phyloP scores from a whole-genome alignment of 2,888 invertebrate species.

The Dastarcus helophoroides region DNA sequence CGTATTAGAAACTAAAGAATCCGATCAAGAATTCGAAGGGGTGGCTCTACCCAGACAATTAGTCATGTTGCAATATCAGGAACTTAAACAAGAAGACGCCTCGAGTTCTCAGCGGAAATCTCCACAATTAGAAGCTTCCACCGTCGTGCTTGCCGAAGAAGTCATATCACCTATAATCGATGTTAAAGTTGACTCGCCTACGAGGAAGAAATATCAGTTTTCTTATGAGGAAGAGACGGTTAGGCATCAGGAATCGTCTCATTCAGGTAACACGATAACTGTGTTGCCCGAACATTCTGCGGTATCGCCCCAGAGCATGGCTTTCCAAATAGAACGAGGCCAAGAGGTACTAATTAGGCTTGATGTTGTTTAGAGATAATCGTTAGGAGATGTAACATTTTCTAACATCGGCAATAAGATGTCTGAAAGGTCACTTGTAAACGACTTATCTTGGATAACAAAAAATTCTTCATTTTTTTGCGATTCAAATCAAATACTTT shows the following conservation, averaged over 20 bases:
- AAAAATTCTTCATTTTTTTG: too few relatives aligned
- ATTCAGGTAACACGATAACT: slow-evolving; percentile 36
- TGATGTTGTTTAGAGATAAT: too few relatives aligned
- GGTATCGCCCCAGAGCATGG: slow-evolving; percentile 41
- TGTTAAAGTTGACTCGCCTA: slow-evolving; percentile 34
- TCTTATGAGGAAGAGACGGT: slow-evolving; percentile 28
- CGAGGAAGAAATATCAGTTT: slow-evolving; percentile 33
- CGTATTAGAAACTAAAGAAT: slow-evolving; percentile 8
- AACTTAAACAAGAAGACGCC: slow-evolving; percentile 14
- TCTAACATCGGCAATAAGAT: too few relatives aligned
- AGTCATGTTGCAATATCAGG: slow-evolving; percentile 28
- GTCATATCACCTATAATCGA: slow-evolving; percentile 36
- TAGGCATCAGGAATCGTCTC: too few relatives aligned
- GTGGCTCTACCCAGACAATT: slow-evolving; percentile 28
- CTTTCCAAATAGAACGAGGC: slow-evolving; percentile 39
- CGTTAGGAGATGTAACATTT: too few relatives aligned
- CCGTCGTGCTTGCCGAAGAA: slow-evolving; percentile 22
- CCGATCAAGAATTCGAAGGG: slow-evolving; percentile 15
- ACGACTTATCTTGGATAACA: too few relatives aligned
- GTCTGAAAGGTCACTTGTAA: too few relatives aligned
- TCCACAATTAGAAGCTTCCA: slow-evolving; percentile 5
- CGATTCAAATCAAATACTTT: too few relatives aligned
- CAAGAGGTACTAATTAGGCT: slow-evolving; percentile 33
- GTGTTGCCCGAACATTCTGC: slow-evolving; percentile 36
- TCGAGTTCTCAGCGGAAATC: not conserved